Conservation (phyloP, 1,140 invertebrate species). For the Drosophila sucinea region DNA sequence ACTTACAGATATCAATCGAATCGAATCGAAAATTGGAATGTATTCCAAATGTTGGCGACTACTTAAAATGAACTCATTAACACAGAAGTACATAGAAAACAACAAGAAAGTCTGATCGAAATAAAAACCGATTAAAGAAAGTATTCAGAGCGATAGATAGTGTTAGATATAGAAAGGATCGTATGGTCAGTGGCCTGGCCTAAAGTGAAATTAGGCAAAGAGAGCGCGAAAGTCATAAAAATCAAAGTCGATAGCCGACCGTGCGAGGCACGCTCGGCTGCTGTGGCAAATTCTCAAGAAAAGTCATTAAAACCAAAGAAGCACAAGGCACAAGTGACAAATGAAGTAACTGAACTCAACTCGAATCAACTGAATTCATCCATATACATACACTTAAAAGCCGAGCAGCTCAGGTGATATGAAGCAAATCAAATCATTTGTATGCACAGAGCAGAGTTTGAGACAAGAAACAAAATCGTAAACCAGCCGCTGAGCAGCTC, state of each 20-base stretch:
- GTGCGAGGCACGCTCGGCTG: conserved; percentile 49
- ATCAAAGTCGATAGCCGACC: conserved; percentile 77
- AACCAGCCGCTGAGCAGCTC: conserved; percentile 58
- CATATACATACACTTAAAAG: conserved; percentile 38
- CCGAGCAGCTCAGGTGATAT: conserved; percentile 68
- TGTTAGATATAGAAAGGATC: conserved; percentile 29
- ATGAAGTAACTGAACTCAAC: conserved; percentile 69
- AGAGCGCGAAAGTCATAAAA: conserved; percentile 65
- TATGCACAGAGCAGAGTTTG: conserved; percentile 69
- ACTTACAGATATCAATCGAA: conserved; percentile 75
- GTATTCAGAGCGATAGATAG: conserved; percentile 40
- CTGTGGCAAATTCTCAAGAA: conserved; percentile 75
- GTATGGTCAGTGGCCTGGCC: not conserved
- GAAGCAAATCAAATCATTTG: conserved; percentile 80
- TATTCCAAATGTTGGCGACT: conserved; percentile 42
- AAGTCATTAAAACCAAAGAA: conserved; percentile 67
- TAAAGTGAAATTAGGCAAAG: conserved; percentile 71
- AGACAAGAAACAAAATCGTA: conserved; percentile 63
- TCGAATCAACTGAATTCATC: conserved; percentile 49
- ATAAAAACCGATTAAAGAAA: conserved; percentile 63
- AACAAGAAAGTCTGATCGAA: conserved; percentile 35
- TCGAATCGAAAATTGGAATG: conserved; percentile 61
- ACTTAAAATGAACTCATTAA: conserved; percentile 79
- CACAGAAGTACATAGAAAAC: conserved; percentile 35
- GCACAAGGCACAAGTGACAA: conserved; percentile 65